Percentiles rank a stretch among this genome's conserved stretches.
These are phyloP conservation scores for Cyprinella venusta DNA, from an alignment of 2,797 vertebrate species.

Conservation along the genomic window DNA sequence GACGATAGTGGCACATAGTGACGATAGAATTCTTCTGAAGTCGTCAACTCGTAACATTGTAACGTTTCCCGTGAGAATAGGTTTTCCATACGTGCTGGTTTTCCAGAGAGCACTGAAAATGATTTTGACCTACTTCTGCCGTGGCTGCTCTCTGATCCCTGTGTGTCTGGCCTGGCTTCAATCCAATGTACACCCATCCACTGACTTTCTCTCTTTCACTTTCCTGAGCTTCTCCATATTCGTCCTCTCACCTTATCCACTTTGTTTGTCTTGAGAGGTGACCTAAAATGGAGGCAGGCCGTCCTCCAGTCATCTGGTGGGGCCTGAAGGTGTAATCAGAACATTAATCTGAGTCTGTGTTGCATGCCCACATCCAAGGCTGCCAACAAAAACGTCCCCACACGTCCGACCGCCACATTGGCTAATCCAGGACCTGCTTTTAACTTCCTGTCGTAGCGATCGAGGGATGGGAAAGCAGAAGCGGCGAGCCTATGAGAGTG, in stretches of 20 bases:
- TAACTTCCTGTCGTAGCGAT: not conserved
- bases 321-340: conserved; percentile 3
- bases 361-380: not conserved
- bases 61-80: not conserved
- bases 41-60: not conserved
- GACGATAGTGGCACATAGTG: too few relatives aligned
- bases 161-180: conserved; percentile 9
- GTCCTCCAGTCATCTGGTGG: not conserved
- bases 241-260: not conserved
- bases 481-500: not conserved
- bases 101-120: conserved; percentile 9
- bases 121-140: conserved; percentile 18
- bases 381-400: conserved; percentile 19
- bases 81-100: not conserved
- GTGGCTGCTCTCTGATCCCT: not conserved
- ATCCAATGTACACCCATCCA: conserved; percentile 3
- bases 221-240: conserved; percentile 6
- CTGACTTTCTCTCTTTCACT: conserved; percentile 6
- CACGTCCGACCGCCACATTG: not conserved
- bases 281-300: not conserved
- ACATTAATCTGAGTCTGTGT: not conserved
- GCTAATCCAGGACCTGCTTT: conserved; percentile 4
- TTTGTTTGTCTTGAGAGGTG: not conserved
- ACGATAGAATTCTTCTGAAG: not conserved
- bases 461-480: conserved; percentile 4